These are phyloP conservation scores for Cheirogaleus medius DNA, from an alignment of 2,113 vertebrate genomes.

Conservation along the genomic window DNA sequence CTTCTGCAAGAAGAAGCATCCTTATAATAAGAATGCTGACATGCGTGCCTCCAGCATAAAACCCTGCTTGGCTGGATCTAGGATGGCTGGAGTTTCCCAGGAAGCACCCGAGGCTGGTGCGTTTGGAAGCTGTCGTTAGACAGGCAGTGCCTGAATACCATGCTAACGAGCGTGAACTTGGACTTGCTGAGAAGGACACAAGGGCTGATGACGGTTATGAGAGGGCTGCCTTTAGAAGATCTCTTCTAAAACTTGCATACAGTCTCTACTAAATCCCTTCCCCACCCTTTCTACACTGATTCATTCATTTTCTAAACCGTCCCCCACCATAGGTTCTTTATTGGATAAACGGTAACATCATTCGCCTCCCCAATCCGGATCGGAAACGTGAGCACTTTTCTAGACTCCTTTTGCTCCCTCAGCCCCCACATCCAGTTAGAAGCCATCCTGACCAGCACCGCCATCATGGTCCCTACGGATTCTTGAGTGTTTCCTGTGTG, in stretches of 20 bases:
- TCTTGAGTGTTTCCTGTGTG: not conserved
- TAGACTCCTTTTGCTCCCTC: not conserved
- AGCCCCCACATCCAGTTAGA: not conserved
- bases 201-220: not conserved
- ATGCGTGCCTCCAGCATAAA: not conserved
- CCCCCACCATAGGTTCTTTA: not conserved
- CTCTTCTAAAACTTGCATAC: not conserved
- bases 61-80: not conserved
- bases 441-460: not conserved
- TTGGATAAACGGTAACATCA: not conserved
- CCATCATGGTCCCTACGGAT: not conserved
- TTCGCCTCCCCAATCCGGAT: not conserved
- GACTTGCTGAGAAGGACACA: not conserved
- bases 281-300: not conserved
- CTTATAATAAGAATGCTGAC: not conserved
- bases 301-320: accelerated
- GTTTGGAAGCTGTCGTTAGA: not conserved
- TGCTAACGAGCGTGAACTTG: not conserved
- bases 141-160: not conserved
- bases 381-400: not conserved
- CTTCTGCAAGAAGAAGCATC: not conserved
- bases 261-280: not conserved
- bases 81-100: not conserved
- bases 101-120: not conserved
- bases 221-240: not conserved